These are phyloP conservation scores for Coreius guichenoti DNA, from an alignment of 2,797 vertebrate genomes.

Conservation along the genomic window DNA sequence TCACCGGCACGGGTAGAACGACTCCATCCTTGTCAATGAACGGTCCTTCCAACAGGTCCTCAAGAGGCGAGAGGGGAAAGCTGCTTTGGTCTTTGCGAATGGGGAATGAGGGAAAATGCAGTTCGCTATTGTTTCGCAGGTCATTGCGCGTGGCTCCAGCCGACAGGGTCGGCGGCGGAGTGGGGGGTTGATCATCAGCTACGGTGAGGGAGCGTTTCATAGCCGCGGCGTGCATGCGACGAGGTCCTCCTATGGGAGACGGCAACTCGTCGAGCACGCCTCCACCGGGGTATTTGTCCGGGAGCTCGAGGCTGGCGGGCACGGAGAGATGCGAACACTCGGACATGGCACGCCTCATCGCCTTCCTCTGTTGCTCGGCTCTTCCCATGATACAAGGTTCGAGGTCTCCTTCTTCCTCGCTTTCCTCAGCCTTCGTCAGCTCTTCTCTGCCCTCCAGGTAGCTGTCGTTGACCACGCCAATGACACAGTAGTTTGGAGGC, in stretches of 20 bases:
- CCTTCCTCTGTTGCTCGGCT: conserved; percentile 87
- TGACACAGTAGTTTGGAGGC: conserved; percentile 72
- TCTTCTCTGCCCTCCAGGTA: conserved; percentile 62
- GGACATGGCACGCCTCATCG: conserved; percentile 92
- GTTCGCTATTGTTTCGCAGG: conserved; percentile 68
- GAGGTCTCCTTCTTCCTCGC: conserved; percentile 71
- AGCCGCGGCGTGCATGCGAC: conserved; percentile 66
- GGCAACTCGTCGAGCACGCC: conserved; percentile 65
- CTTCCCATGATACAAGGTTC: conserved; percentile 77
- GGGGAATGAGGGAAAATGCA: conserved; percentile 64
- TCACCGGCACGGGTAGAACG: conserved; percentile 72
- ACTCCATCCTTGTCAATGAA: conserved; percentile 69
- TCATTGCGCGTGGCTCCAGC: conserved; percentile 70
- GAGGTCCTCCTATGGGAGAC: conserved; percentile 71
- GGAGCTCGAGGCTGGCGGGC: conserved; percentile 84
- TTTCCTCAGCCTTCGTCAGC: conserved; percentile 67
- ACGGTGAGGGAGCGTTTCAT: conserved; percentile 90
- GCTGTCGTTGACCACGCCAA: conserved; percentile 70
- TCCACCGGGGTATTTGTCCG: conserved; percentile 88
- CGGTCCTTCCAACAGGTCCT: conserved; percentile 73
- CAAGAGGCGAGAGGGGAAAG: conserved; percentile 73
- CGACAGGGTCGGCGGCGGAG: conserved; percentile 73
- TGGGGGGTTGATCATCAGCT: conserved; percentile 81
- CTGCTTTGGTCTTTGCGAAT: conserved; percentile 60
- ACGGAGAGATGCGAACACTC: conserved; percentile 93